Conservation (phyloP, 2,113 vertebrate genomes). For the Pteropus alecto region DNA sequence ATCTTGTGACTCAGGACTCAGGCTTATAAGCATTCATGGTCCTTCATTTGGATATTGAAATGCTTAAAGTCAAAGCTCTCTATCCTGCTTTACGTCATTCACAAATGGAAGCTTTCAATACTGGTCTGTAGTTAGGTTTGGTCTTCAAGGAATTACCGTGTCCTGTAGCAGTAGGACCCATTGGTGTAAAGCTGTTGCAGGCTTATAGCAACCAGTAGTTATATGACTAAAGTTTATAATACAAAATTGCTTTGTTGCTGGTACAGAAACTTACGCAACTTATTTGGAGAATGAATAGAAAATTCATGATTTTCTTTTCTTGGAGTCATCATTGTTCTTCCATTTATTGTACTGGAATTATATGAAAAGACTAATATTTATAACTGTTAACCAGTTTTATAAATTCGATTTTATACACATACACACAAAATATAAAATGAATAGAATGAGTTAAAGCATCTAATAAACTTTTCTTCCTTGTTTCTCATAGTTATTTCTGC, state of each 20-base stretch:
- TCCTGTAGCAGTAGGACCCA: not conserved
- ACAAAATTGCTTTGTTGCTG: not conserved
- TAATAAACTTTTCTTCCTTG: not conserved
- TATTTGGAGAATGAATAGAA: not conserved
- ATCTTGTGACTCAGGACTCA: not conserved
- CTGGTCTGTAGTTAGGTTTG: not conserved
- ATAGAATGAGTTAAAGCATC: constrained; percentile 21
- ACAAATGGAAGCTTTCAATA: not conserved
- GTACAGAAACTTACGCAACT: not conserved
- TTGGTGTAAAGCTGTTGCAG: not conserved
- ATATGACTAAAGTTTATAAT: not conserved
- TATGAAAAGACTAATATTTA: not conserved
- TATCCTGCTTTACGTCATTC: not conserved
- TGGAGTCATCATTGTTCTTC: not conserved
- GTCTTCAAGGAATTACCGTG: not conserved
- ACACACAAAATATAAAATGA: not conserved
- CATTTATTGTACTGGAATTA: not conserved
- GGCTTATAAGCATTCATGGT: not conserved
- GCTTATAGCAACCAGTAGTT: not conserved
- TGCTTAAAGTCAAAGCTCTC: not conserved
- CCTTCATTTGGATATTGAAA: not conserved
- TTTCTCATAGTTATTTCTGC: constrained; percentile 16
- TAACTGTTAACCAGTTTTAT: not conserved
- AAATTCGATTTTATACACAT: not conserved
- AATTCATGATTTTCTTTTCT: not conserved